phyloP scores from a whole-genome alignment of 2,113 vertebrate species.

The Thamnophis sirtalis region DNA sequence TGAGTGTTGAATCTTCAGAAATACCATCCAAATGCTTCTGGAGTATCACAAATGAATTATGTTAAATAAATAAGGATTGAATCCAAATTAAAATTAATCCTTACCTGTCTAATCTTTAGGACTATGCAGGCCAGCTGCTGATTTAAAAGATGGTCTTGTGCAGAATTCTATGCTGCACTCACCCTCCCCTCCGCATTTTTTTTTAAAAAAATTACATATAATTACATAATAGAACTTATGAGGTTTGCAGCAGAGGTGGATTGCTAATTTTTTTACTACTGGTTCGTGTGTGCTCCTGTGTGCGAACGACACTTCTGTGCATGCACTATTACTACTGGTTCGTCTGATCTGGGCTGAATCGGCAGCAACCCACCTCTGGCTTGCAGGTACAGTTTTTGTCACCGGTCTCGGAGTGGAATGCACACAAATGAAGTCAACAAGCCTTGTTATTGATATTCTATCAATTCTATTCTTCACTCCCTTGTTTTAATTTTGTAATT shows the following conservation, averaged over 20 bases:
- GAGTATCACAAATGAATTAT: neutral
- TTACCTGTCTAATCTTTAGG: neutral
- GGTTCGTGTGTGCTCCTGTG: too few species aligned
- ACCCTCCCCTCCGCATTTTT: too few species aligned
- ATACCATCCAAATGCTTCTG: neutral
- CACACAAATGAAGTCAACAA: neutral
- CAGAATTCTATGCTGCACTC: neutral
- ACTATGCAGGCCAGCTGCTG: neutral
- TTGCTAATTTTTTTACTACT: too few species aligned
- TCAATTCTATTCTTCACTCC: neutral
- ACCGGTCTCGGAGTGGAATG: too few species aligned
- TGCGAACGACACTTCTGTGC: too few species aligned
- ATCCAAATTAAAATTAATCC: neutral
- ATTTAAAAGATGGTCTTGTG: neutral
- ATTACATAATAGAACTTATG: too few species aligned
- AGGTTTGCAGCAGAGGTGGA: neutral
- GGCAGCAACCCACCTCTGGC: too few species aligned
- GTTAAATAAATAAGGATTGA: neutral
- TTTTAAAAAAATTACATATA: too few species aligned
- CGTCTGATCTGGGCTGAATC: too few species aligned
- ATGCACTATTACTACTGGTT: too few species aligned
- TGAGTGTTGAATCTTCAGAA: neutral
- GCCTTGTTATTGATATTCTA: neutral
- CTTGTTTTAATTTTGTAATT: neutral
- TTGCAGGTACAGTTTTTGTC: neutral